phyloP scores from a whole-genome alignment of 2,888 invertebrate species.

The Charanyca ferruginea region DNA sequence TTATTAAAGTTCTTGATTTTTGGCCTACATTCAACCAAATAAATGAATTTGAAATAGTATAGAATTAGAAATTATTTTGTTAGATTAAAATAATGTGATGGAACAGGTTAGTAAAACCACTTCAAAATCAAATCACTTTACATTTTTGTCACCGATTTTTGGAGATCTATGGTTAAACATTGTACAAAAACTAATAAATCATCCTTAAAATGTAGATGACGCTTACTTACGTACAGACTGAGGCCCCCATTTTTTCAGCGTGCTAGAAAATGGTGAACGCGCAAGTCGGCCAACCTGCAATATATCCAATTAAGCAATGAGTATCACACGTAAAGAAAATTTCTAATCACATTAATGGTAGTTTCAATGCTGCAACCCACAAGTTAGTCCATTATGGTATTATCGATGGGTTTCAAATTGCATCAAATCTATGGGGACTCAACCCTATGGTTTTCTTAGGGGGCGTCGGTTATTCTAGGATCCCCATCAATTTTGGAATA shows the following conservation, averaged over 20 bases:
- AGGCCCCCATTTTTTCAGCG: neutral
- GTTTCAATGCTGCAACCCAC: slow-evolving; percentile 88
- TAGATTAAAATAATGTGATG: too few relatives aligned
- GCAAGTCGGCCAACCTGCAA: neutral
- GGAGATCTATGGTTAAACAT: too few relatives aligned
- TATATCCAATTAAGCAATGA: slow-evolving; percentile 52
- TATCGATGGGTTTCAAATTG: slow-evolving; percentile 90
- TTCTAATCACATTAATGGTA: slow-evolving; percentile 87
- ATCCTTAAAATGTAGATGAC: too few relatives aligned
- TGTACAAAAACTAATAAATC: too few relatives aligned
- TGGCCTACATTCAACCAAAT: too few relatives aligned
- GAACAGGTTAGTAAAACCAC: too few relatives aligned
- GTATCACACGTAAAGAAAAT: slow-evolving; percentile 74
- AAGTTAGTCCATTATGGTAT: slow-evolving; percentile 85
- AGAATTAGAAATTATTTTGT: too few relatives aligned
- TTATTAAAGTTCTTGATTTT: too few relatives aligned
- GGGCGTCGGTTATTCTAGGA: slow-evolving; percentile 53
- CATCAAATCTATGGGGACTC: slow-evolving; percentile 80
- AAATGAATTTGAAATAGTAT: too few relatives aligned
- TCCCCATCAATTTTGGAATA: slow-evolving; percentile 51
- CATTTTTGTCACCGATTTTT: too few relatives aligned
- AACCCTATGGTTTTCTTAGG: slow-evolving; percentile 69
- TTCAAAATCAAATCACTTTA: too few relatives aligned
- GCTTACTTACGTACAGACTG: too few relatives aligned
- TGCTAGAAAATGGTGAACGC: neutral